Percentiles rank a stretch among this genome's conserved stretches.
Evolutionary conservation across 92 coral and sea anemone species (phyloP).

Genomic region (Epizoanthus illoricatus): DNA sequence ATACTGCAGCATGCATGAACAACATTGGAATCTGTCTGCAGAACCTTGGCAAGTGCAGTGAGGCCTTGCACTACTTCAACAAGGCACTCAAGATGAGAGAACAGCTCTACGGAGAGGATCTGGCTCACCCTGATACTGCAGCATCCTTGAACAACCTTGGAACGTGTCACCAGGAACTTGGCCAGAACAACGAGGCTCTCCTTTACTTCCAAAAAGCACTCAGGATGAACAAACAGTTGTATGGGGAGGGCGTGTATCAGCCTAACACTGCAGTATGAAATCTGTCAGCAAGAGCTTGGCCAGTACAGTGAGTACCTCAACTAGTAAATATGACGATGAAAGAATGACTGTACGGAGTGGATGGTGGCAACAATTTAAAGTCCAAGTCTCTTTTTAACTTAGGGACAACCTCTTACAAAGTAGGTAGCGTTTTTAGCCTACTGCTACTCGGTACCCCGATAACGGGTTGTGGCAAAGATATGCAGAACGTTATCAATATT

Average conservation of each 20-base stretch:
- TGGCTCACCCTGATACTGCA: slow-evolving; percentile 11
- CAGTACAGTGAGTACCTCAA: no score
- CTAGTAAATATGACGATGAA: no score
- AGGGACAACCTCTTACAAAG: no score
- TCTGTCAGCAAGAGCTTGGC: not conserved
- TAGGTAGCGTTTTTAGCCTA: no score
- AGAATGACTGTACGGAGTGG: no score
- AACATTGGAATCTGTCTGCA: not conserved
- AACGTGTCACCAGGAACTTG: slow-evolving; percentile 1
- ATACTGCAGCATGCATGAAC: not conserved
- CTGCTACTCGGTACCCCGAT: no score
- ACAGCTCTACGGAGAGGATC: not conserved
- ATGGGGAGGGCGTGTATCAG: not conserved
- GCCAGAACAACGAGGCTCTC: slow-evolving; percentile 3
- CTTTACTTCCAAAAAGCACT: not conserved
- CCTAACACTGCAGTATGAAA: not conserved
- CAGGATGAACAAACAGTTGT: not conserved
- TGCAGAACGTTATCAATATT: no score
- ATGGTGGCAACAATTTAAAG: no score
- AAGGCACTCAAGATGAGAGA: not conserved
- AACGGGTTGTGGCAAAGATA: no score
- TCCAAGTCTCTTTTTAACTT: no score
- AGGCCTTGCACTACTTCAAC: not conserved
- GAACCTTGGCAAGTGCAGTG: no score
- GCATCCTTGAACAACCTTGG: slow-evolving; percentile 17